Evolutionary conservation across 2,113 vertebrate species (phyloP).

Genomic region (Cyrtonyx montezumae): DNA sequence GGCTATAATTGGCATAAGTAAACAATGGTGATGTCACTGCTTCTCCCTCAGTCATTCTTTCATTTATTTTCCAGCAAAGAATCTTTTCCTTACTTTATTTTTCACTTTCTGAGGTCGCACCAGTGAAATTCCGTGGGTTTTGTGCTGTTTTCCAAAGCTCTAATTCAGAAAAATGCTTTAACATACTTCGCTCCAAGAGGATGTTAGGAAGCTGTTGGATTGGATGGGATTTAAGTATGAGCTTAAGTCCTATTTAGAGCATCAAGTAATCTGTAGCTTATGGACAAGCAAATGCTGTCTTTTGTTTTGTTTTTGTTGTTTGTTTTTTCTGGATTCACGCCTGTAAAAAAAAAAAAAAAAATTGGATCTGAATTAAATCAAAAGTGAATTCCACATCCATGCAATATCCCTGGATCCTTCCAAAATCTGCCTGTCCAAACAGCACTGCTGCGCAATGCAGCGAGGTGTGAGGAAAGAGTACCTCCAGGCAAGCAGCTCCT

Average conservation of each 20-base stretch:
- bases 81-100: background rate
- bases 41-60: background rate
- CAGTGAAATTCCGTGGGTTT: background rate
- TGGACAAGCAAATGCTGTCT: background rate
- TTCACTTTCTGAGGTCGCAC: background rate
- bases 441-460: background rate
- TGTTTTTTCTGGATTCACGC: rapidly evolving
- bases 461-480: background rate
- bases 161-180: background rate
- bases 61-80: background rate
- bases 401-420: background rate
- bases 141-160: background rate
- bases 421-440: background rate
- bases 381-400: background rate
- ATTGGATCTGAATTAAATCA: background rate
- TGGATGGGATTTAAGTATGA: background rate
- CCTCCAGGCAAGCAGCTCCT: background rate
- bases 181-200: background rate
- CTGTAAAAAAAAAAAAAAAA: too few species aligned
- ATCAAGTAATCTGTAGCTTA: background rate
- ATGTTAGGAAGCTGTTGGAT: background rate
- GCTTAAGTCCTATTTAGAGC: background rate
- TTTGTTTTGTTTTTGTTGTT: background rate
- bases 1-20: background rate
- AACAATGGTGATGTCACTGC: background rate